Percentiles rank a stretch among this genome's conserved stretches.
Evolutionary conservation across 2,888 invertebrate species (phyloP).

Genomic region (Conus canariensis): DNA sequence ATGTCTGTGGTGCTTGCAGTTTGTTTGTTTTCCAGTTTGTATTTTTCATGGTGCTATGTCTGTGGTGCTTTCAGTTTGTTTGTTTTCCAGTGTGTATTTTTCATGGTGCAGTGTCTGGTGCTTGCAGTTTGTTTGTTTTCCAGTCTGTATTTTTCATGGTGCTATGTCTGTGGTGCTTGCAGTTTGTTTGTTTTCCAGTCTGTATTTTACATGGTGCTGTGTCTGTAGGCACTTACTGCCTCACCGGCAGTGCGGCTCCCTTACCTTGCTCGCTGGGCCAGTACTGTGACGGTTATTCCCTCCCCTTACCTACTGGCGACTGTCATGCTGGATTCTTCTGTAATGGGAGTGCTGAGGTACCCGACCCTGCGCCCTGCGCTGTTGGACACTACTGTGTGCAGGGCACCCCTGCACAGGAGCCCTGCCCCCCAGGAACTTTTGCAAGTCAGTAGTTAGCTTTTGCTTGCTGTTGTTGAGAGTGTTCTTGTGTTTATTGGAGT

Average conservation of each 20-base stretch:
- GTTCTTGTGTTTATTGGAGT: not conserved
- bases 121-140: too few species aligned
- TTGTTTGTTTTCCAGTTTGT: too few species aligned
- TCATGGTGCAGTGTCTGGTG: too few species aligned
- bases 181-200: too few species aligned
- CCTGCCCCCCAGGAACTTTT: constrained; percentile 73
- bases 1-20: too few species aligned
- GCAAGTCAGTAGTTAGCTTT: constrained; percentile 58
- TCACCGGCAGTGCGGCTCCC: constrained; percentile 65
- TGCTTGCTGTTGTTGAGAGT: not conserved
- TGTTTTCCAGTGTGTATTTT: too few species aligned
- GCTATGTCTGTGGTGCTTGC: too few species aligned
- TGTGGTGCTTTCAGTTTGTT: too few species aligned
- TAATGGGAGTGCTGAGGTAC: constrained; percentile 63
- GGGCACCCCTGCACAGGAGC: constrained; percentile 66
- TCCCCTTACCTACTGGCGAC: constrained; percentile 65
- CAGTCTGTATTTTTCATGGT: too few species aligned
- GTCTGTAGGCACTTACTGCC: constrained; percentile 72
- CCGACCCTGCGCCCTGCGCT: constrained; percentile 64
- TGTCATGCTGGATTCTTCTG: constrained; percentile 71
- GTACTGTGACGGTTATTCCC: constrained; percentile 63
- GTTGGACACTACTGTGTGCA: constrained; percentile 73
- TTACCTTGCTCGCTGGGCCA: constrained; percentile 68
- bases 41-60: too few species aligned
- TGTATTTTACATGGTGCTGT: too few species aligned